Percentiles rank a stretch among this genome's conserved stretches.
Conservation (phyloP, 1,140 invertebrate genomes). For the Thaumatotibia leucotreta region DNA sequence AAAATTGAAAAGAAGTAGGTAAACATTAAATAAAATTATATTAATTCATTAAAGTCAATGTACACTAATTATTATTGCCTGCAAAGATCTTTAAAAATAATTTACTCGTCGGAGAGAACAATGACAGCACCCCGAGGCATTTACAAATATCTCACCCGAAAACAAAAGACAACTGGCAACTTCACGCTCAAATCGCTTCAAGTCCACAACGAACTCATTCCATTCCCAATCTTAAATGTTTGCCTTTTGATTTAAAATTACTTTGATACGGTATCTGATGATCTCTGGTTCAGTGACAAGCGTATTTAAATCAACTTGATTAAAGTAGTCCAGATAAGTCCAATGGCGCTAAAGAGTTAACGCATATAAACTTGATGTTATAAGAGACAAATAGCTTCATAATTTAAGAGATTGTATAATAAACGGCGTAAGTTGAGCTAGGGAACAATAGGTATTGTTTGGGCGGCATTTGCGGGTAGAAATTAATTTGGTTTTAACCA, state of each 20-base stretch:
- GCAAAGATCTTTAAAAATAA: not conserved
- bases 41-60: not conserved
- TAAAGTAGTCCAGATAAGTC: not conserved
- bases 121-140: not conserved
- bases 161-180: not conserved
- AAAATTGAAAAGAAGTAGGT: no score
- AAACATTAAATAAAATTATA: no score
- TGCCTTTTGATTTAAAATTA: not conserved
- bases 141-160: not conserved
- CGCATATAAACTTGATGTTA: not conserved
- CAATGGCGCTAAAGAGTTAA: not conserved
- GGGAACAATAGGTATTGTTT: not conserved
- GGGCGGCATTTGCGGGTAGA: not conserved
- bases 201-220: not conserved
- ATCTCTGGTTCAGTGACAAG: not conserved
- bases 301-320: not conserved
- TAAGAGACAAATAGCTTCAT: not conserved
- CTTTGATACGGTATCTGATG: not conserved
- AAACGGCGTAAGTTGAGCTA: not conserved
- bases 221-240: not conserved
- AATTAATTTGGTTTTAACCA: not conserved
- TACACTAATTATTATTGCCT: not conserved
- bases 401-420: not conserved
- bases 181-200: not conserved
- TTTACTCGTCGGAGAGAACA: not conserved